Percentiles rank a stretch among this genome's conserved stretches.
These are phyloP conservation scores for Corythoichthys haematopterus DNA, from an alignment of 2,113 vertebrate genomes.

Conservation along the genomic window DNA sequence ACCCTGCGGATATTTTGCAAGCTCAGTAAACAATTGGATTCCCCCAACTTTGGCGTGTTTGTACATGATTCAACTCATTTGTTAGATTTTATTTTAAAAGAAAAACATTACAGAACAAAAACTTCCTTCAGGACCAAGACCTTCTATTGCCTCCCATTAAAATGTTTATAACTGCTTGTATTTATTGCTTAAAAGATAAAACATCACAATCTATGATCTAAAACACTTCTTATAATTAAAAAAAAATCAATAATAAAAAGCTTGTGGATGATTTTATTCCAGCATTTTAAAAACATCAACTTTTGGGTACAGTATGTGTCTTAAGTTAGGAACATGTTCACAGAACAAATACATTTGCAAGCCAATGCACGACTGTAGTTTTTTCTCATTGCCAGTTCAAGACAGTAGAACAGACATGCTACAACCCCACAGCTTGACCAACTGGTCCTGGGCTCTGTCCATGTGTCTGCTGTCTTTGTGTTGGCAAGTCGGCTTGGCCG, in stretches of 20 bases:
- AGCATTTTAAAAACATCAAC: too few relatives aligned
- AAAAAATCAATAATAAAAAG: background rate
- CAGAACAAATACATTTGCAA: background rate
- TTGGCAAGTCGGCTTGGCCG: conserved; percentile 7
- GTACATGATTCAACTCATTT: background rate
- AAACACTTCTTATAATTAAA: background rate
- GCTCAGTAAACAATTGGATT: background rate
- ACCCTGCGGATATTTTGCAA: background rate
- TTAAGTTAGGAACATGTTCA: background rate
- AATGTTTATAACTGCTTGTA: background rate
- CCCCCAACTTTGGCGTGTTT: background rate
- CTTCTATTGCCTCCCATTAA: background rate
- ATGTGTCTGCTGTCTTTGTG: conserved; percentile 16
- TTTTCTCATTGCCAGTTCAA: background rate
- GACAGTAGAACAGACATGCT: conserved; percentile 3
- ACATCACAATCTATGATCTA: background rate
- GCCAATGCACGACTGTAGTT: background rate
- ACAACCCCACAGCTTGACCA: conserved; percentile 17
- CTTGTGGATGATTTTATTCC: background rate
- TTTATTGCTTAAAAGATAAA: background rate
- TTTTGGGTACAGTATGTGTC: too few relatives aligned
- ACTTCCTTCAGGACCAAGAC: background rate
- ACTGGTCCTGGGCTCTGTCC: conserved; percentile 29
- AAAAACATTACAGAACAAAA: background rate
- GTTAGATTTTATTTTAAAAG: background rate